phyloP scores from a whole-genome alignment of 2,797 vertebrate species.

The Craterocephalus amniculus region DNA sequence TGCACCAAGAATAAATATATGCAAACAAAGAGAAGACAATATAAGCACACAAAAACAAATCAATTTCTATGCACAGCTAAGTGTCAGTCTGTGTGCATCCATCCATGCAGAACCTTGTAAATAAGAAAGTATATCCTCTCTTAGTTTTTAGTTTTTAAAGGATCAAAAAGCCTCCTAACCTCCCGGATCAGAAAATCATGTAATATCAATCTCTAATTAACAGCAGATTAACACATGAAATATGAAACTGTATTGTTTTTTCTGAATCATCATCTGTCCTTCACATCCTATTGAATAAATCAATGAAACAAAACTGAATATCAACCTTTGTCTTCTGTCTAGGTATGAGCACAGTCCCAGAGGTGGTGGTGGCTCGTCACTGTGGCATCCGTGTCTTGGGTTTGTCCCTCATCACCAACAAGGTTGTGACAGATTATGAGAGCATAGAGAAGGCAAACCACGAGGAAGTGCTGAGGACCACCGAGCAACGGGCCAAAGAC shows the following conservation, averaged over 20 bases:
- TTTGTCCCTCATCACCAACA: conserved; percentile 90
- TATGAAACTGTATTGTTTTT: too few species aligned
- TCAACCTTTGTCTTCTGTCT: not conserved
- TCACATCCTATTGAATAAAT: not conserved
- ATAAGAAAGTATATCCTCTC: not conserved
- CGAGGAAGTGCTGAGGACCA: conserved; percentile 81
- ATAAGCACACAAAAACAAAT: not conserved
- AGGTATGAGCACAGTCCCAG: conserved; percentile 92
- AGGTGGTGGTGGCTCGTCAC: conserved; percentile 89
- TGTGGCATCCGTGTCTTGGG: conserved; percentile 87
- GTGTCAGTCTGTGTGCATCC: not conserved
- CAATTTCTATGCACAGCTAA: too few species aligned
- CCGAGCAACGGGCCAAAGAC: conserved; percentile 61
- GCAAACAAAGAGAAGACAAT: not conserved
- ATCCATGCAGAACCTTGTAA: not conserved
- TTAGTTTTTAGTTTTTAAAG: not conserved
- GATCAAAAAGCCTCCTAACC: not conserved
- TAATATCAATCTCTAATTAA: not conserved
- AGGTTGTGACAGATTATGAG: conserved; percentile 81
- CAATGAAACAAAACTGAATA: not conserved
- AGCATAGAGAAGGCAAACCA: conserved; percentile 81
- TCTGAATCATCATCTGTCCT: not conserved
- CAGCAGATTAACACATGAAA: too few species aligned
- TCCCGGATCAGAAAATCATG: not conserved
- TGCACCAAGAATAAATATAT: not conserved